Evolutionary conservation across 2,113 vertebrate genomes (phyloP), one percentile per base, ranked within the genome.

Genomic region (Nycticorax nycticorax): DNA sequence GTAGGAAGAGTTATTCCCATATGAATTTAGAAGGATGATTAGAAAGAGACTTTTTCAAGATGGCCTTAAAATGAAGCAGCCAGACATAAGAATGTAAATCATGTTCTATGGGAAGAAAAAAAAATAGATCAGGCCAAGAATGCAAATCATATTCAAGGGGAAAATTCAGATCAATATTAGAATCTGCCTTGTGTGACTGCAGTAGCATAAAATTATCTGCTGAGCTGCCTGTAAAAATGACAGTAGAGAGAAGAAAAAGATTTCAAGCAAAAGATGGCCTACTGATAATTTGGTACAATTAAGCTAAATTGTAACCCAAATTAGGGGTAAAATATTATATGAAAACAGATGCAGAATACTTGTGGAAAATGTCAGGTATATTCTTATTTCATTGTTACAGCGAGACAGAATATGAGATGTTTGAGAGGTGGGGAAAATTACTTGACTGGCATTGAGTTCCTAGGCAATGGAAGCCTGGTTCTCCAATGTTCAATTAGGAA

Each of bases 101-200:
- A 94, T 97, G 92, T 95, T 96, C 97, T 94, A 78, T 89, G 94
- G 78, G 77, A 95, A 87, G 86, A 39, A 88, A n/a, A 72, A 81
- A 90, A 96, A 93, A 79, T 8, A 94, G 73, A 96, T 91, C 82
- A 93, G 95, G 94, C 89, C 95, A 88, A 89, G 93, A 97, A 97
- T 97, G 96, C 96, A 97, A 97, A 97, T 97, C 94, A 89, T 94
- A 95, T 97, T 96, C 93, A 96, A 85, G 83, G 73, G 74, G 78
- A 95, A 93, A 95, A 97, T 87, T 96, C 96, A 94, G 95, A 96
- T 97, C 97, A 97, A 96, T 97, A 96, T 96, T 94, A 97, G 96
- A 97, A 96, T 97, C 94, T 97, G 95, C 89, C 93, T 95, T 93
- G 86, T 96, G 96, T 91, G 94, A 95, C 96, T 96, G 93, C 88